A percentile compares a stretch with the other conserved stretches of the same genome.
Conservation (phyloP, 1,140 invertebrate species). For the Drosophila ficusphila region DNA sequence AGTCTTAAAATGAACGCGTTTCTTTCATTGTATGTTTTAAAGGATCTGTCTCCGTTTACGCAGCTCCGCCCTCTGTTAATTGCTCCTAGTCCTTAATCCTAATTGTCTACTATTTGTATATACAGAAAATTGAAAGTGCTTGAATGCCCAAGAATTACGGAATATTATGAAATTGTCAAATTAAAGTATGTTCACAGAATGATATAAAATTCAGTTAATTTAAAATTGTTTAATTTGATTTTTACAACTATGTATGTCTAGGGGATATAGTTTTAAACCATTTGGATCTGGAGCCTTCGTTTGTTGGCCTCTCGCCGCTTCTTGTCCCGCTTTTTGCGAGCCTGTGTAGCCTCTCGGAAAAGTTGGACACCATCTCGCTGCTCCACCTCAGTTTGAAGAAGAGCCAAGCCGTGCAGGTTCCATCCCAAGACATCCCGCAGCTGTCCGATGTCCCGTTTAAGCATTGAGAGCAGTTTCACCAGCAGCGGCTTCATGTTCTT, state of each 20-base stretch:
- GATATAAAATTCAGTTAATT: slow-evolving; percentile 11
- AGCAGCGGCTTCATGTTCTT: slow-evolving; percentile 89
- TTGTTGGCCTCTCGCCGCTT: slow-evolving; percentile 90
- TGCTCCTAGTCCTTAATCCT: neutral
- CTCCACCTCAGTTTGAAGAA: slow-evolving; percentile 92
- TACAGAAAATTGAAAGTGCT: slow-evolving; percentile 15
- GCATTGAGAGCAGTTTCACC: slow-evolving; percentile 67
- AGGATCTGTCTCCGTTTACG: neutral
- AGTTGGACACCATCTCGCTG: slow-evolving; percentile 91
- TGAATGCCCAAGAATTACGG: neutral
- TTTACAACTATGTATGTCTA: slow-evolving; percentile 7
- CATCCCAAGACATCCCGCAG: slow-evolving; percentile 92
- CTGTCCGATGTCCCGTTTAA: slow-evolving; percentile 61
- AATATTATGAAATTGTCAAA: slow-evolving; percentile 6
- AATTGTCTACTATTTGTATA: neutral
- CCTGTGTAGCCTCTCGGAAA: slow-evolving; percentile 92
- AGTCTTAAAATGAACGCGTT: neutral
- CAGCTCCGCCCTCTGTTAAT: neutral
- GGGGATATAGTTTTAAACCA: slow-evolving; percentile 21
- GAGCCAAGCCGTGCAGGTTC: slow-evolving; percentile 93
- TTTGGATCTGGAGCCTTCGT: slow-evolving; percentile 83
- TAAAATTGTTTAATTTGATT: slow-evolving; percentile 16
- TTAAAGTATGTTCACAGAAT: slow-evolving; percentile 32
- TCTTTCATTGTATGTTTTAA: neutral
- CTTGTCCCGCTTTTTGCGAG: slow-evolving; percentile 88